Evolutionary conservation across 2,113 vertebrate genomes (phyloP).

Genomic region (Crotalus helleri): DNA sequence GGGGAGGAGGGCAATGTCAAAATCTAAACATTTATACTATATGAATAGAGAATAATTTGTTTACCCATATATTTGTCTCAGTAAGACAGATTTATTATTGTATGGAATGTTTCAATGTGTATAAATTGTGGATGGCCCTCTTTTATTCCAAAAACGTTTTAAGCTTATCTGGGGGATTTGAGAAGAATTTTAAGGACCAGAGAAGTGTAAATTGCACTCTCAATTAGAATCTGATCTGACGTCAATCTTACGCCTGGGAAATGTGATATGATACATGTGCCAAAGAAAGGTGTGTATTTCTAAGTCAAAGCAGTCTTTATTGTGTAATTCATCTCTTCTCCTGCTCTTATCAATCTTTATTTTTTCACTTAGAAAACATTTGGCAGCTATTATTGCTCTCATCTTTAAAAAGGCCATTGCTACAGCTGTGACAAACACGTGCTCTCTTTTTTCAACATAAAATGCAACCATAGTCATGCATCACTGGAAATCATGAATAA

Average conservation of each 20-base stretch:
- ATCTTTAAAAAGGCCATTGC: neutral
- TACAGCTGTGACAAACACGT: fast-evolving
- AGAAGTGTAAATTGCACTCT: conserved; percentile 39
- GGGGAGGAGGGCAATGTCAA: conserved; percentile 52
- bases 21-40: conserved; percentile 73
- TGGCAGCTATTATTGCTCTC: neutral
- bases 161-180: conserved; percentile 53
- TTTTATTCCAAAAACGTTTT: neutral
- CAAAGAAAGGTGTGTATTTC: conserved; percentile 28
- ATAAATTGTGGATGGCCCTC: neutral
- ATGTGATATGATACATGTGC: neutral
- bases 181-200: conserved; percentile 53
- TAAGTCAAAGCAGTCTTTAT: conserved; percentile 16
- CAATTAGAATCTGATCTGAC: conserved; percentile 39
- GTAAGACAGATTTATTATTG: conserved; percentile 65
- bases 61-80: conserved; percentile 63
- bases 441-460: neutral
- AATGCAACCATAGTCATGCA: neutral
- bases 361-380: neutral
- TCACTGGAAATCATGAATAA: neutral
- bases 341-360: neutral
- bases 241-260: conserved; percentile 33
- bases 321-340: neutral
- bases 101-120: conserved; percentile 67
- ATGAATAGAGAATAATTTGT: conserved; percentile 68